Conservation (phyloP, 2,888 invertebrate species). For the Rugalucina vietnamica region DNA sequence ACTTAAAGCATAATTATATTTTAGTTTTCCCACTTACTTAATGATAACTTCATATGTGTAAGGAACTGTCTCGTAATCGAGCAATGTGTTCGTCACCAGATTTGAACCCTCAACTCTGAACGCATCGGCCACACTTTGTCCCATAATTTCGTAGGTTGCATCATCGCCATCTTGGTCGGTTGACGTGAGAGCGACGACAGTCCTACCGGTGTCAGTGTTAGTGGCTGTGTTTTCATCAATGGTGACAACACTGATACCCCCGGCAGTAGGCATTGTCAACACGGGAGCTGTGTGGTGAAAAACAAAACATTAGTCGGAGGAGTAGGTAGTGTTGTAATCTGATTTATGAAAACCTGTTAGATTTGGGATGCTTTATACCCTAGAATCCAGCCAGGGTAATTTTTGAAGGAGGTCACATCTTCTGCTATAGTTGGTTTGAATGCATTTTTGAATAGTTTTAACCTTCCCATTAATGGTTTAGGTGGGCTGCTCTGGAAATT, state of each 20-base stretch:
- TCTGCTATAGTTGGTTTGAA: no score
- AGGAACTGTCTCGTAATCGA: neutral
- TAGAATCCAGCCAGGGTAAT: no score
- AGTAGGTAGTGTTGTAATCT: no score
- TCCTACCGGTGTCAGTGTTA: neutral
- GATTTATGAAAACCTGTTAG: no score
- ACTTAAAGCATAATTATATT: no score
- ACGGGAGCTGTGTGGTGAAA: neutral
- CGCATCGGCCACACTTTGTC: neutral
- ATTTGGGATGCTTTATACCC: no score
- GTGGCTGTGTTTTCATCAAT: neutral
- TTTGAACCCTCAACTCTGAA: neutral
- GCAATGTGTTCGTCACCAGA: neutral
- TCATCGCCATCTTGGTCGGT: neutral
- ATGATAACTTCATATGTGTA: neutral
- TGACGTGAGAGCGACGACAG: neutral
- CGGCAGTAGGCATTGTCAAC: neutral
- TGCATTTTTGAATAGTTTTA: no score
- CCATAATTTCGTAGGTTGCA: neutral
- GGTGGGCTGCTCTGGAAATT: no score
- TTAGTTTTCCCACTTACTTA: no score
- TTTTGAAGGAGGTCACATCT: no score
- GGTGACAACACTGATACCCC: neutral
- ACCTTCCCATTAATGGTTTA: no score
- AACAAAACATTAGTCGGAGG: no score